Conservation (phyloP, 2,888 invertebrate genomes). For the Tetragonisca angustula region DNA sequence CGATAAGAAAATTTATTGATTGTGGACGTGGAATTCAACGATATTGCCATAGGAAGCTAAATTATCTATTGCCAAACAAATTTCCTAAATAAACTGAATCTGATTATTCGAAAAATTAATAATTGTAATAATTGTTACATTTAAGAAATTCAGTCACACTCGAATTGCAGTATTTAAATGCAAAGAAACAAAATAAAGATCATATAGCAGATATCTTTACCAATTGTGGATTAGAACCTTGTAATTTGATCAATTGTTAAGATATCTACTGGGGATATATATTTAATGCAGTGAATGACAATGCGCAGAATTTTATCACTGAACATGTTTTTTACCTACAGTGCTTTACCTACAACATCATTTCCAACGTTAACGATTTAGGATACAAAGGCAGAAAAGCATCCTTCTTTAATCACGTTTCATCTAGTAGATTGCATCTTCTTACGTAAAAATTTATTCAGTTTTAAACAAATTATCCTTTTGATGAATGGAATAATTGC, state of each 20-base stretch:
- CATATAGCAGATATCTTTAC: background rate
- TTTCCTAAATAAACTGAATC: background rate
- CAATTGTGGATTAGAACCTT: background rate
- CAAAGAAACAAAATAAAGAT: background rate
- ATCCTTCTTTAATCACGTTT: background rate
- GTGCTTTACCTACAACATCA: background rate
- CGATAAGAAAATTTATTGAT: slow-evolving; percentile 14
- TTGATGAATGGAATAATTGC: too few relatives aligned
- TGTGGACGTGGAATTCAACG: background rate
- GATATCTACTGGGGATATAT: background rate
- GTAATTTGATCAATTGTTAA: background rate
- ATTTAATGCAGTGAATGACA: background rate
- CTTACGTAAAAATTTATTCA: background rate
- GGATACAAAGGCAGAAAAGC: background rate
- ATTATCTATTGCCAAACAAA: background rate
- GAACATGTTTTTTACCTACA: background rate
- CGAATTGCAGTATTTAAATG: background rate
- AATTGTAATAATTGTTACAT: background rate
- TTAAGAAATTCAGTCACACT: background rate
- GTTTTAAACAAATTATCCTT: background rate
- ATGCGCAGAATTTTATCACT: background rate
- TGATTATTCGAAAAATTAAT: background rate
- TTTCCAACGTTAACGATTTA: background rate
- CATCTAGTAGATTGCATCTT: background rate
- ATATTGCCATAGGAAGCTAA: background rate